Evolutionary conservation across 1,140 invertebrate genomes (phyloP).

Genomic region (Pararge aegeria): DNA sequence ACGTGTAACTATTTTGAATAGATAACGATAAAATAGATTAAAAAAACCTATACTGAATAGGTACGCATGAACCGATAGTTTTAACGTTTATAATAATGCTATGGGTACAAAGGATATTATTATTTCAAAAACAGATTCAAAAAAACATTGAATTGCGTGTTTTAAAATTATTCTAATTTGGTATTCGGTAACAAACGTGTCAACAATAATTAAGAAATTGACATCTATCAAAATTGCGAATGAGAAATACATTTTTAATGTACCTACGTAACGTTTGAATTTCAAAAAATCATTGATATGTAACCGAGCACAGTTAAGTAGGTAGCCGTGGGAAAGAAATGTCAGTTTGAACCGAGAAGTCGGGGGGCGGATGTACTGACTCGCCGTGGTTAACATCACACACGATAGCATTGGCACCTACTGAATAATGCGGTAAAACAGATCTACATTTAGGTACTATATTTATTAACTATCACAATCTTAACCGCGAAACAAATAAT

Average conservation of each 20-base stretch:
- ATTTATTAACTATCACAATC: background rate
- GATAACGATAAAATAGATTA: no score
- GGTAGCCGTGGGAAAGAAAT: conserved; percentile 65
- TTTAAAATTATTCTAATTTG: no score
- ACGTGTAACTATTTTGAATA: background rate
- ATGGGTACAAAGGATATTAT: no score
- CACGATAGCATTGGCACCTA: background rate
- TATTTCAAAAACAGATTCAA: no score
- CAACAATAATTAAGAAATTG: no score
- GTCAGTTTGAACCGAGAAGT: conserved; percentile 45
- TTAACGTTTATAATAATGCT: no score
- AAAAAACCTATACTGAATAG: no score
- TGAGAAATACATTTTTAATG: no score
- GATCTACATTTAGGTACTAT: background rate
- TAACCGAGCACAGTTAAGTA: conserved; percentile 37
- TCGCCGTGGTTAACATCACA: conserved; percentile 30
- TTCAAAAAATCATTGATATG: conserved; percentile 18
- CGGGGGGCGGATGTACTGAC: conserved; percentile 57
- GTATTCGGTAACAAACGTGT: no score
- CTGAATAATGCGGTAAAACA: background rate
- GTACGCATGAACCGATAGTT: no score
- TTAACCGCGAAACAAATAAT: background rate
- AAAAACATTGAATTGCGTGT: no score
- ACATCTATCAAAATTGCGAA: no score
- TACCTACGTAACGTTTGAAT: background rate